Percentiles rank a stretch among this genome's conserved stretches.
phyloP scores from a whole-genome alignment of 92 coral and sea anemone genomes.

The Epizoanthus rinbou region DNA sequence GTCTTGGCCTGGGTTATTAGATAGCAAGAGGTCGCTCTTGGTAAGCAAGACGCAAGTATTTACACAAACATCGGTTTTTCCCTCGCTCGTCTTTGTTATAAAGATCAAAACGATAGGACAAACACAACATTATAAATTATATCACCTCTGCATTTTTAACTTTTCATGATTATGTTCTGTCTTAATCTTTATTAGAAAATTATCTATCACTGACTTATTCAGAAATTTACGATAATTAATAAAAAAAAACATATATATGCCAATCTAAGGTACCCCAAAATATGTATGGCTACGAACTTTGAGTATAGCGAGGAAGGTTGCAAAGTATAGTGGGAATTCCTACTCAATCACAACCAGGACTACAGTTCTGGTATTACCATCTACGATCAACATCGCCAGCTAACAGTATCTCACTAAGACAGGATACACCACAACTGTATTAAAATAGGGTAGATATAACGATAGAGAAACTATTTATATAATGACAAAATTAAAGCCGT shows the following conservation, averaged over 20 bases:
- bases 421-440: neutral
- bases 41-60: too few species aligned
- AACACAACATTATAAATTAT: too few species aligned
- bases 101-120: too few species aligned
- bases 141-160: too few species aligned
- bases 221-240: neutral
- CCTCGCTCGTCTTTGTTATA: too few species aligned
- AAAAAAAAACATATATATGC: too few species aligned
- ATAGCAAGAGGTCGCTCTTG: too few species aligned
- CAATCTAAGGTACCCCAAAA: neutral
- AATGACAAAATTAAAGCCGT: neutral
- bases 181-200: too few species aligned
- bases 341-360: neutral
- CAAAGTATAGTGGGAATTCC: neutral
- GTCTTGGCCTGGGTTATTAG: too few species aligned
- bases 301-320: neutral
- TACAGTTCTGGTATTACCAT: conserved; percentile 41
- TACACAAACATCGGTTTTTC: too few species aligned
- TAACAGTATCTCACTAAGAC: neutral
- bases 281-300: neutral
- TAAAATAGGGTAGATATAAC: neutral
- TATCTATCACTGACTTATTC: too few species aligned
- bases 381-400: neutral
- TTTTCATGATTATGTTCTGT: too few species aligned
- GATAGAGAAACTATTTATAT: neutral